These are phyloP conservation scores for Biston betularia DNA, from an alignment of 2,888 invertebrate genomes.

Conservation along the genomic window DNA sequence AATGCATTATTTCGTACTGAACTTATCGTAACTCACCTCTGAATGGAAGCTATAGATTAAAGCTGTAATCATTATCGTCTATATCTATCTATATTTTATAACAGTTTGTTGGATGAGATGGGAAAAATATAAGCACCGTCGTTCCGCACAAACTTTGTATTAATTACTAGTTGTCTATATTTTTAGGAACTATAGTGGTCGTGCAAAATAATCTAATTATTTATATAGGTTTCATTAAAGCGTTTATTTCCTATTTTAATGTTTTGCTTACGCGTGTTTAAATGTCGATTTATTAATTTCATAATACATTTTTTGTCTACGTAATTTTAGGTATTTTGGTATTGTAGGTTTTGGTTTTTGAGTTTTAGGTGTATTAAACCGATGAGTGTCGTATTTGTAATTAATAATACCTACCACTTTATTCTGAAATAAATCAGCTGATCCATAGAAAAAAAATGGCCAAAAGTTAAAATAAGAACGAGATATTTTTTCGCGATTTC, in stretches of 20 bases:
- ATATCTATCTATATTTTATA: neutral
- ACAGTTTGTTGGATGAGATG: neutral
- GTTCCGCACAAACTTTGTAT: conserved; percentile 4
- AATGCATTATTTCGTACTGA: too few species aligned
- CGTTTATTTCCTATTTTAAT: conserved; percentile 2
- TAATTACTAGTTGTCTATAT: neutral
- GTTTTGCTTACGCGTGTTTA: conserved; percentile 7
- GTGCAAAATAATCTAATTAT: conserved; percentile 56
- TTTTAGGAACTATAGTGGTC: conserved; percentile 62
- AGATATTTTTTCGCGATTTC: too few species aligned
- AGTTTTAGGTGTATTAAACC: too few species aligned
- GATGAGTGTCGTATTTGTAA: too few species aligned
- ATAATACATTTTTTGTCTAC: neutral
- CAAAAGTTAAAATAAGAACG: too few species aligned
- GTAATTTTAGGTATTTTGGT: too few species aligned
- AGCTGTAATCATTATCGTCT: neutral
- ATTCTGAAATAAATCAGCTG: too few species aligned
- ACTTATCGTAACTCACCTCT: neutral
- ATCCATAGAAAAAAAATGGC: too few species aligned
- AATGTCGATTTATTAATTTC: conserved; percentile 15
- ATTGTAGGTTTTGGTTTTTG: too few species aligned
- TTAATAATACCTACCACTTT: too few species aligned
- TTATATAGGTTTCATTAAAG: conserved; percentile 27
- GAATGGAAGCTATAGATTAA: neutral
- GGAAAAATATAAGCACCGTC: conserved; percentile 18